Conservation (phyloP, 2,113 vertebrate genomes). For the Okapia johnstoni region DNA sequence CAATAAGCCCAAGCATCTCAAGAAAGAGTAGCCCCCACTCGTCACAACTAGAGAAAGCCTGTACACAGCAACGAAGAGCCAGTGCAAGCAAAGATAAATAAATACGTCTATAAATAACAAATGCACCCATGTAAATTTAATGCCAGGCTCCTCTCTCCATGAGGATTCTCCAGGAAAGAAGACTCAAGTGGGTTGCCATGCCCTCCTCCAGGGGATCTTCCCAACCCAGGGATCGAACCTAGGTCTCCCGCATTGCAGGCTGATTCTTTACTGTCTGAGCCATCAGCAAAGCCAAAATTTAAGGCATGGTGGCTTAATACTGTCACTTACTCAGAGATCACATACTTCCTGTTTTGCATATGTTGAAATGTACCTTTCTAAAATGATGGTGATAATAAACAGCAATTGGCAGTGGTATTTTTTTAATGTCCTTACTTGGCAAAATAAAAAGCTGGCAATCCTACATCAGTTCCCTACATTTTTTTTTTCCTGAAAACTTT, state of each 20-base stretch:
- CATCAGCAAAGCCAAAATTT: background rate
- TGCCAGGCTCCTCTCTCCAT: background rate
- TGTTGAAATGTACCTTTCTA: background rate
- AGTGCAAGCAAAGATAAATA: background rate
- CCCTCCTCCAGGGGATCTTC: background rate
- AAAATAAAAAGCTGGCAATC: background rate
- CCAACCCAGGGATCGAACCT: background rate
- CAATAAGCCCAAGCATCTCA: background rate
- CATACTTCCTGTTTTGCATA: background rate
- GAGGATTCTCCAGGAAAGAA: background rate
- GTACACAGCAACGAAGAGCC: background rate
- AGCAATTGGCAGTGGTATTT: background rate
- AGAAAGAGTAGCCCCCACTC: background rate
- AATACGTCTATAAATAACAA: background rate
- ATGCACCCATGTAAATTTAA: background rate
- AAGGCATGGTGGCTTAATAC: background rate
- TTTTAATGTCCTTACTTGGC: background rate
- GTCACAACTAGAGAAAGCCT: background rate
- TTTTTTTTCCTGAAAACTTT: background rate
- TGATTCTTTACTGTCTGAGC: background rate
- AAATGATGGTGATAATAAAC: background rate
- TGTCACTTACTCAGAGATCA: background rate
- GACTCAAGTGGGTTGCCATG: background rate
- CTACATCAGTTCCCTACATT: background rate
- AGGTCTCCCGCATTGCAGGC: background rate